These are phyloP conservation scores for Stylophora pistillata DNA, from an alignment of 64 coral and sea anemone genomes.

Conservation along the genomic window DNA sequence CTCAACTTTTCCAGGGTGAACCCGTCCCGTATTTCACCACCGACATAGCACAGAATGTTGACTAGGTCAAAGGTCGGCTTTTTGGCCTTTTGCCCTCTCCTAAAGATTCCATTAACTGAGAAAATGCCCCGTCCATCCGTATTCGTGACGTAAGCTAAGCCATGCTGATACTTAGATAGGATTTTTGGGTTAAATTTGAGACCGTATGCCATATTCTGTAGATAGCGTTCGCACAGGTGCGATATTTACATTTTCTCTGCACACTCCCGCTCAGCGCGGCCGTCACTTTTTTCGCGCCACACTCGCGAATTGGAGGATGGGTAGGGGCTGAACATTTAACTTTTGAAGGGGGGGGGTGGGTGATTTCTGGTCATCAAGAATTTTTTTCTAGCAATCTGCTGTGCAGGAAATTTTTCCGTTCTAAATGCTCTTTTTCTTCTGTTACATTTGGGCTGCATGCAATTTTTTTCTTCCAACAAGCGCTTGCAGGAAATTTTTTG, in stretches of 20 bases:
- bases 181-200: not conserved
- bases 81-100: conserved; percentile 28
- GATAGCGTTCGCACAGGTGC: not conserved
- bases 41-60: conserved; percentile 49
- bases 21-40: conserved; percentile 60
- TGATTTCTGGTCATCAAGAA: too few relatives aligned
- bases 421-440: too few relatives aligned
- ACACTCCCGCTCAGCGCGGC: not conserved
- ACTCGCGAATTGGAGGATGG: not conserved
- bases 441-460: too few relatives aligned
- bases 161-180: conserved; percentile 20
- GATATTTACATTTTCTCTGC: not conserved
- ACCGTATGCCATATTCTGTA: not conserved
- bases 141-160: conserved; percentile 38
- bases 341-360: too few relatives aligned
- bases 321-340: too few relatives aligned
- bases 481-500: too few relatives aligned
- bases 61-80: conserved; percentile 29
- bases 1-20: conserved; percentile 40
- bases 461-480: too few relatives aligned
- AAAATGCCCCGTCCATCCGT: conserved; percentile 58
- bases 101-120: conserved; percentile 40
- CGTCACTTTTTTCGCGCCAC: conserved; percentile 18
- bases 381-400: too few relatives aligned
- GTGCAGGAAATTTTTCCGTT: too few relatives aligned